Base-by-base conservation (phyloP, 1,140 invertebrate genomes). In the Armadillidium nasatum region DNA sequence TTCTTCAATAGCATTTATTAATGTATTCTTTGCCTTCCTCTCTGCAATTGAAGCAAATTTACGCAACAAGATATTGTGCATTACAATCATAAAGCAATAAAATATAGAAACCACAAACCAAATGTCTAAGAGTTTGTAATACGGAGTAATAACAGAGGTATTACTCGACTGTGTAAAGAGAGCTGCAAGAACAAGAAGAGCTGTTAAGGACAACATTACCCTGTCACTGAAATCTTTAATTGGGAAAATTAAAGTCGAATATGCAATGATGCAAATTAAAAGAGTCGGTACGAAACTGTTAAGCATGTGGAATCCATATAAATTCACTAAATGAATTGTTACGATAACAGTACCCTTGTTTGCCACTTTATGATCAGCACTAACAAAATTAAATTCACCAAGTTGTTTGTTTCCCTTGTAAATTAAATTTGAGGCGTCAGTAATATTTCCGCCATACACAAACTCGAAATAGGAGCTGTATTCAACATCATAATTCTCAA, bases 201-300 rank as follows among this genome's bases (percentile, higher is more conserved):
- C 69, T 71, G 69, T 71, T 22, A 71, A 33, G 13, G 69, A 71
- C 33, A 71, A 13, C 69, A 71, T 71, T 13, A 71, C 33, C 69
- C 69, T 13, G 21, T 71, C 69, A 15, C 22, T n/a, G 33, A 71
- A 71, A 33, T 71, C 23, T 13, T 71, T 44, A 2, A 71, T 22
- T 4, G 15, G 21, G 60, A 66, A 66, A 22, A 66, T 2, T 4
- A 66, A 7, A 66, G 60, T 66, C 4, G 60, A 66, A 22, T 66
- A 7, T 66, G 60, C 1, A 7, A 66, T 66, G 21, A 66, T n/a
- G 60, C 15, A n/a, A n/a, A 66, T 66, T 22, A 66, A 7, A 7
- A 66, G 1, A 22, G 1, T 66, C 15, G 60, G 15, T 22, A 66
- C 15, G 60, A 66, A 66, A 22, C 60, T 66, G 60, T 66, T 66